phyloP scores from a whole-genome alignment of 2,797 vertebrate species.

The Zalophus californianus region DNA sequence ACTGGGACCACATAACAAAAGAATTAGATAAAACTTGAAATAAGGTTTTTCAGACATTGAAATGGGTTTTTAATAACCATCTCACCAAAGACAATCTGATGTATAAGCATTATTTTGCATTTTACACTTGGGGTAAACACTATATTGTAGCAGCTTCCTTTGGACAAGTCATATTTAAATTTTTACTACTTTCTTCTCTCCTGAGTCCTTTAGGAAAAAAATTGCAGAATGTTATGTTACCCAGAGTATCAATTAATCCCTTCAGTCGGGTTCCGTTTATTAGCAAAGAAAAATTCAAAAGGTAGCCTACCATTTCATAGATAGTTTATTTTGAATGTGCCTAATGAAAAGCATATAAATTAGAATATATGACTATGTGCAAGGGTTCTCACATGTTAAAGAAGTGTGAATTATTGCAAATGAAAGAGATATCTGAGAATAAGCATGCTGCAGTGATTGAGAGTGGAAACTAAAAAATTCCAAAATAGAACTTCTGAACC shows the following conservation, averaged over 20 bases:
- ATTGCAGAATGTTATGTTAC: not conserved
- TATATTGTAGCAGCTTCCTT: constrained; percentile 30
- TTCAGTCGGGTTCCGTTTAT: constrained; percentile 14
- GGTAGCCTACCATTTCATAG: not conserved
- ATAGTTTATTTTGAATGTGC: constrained; percentile 31
- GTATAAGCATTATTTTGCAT: constrained; percentile 44
- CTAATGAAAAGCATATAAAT: not conserved
- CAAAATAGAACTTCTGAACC: not conserved
- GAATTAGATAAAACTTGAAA: not conserved
- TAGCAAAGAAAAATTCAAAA: constrained; percentile 15
- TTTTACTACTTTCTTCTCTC: constrained; percentile 30
- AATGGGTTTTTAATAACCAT: constrained; percentile 51
- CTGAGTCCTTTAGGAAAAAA: not conserved
- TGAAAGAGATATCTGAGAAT: not conserved
- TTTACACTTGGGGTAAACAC: not conserved
- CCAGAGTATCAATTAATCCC: constrained; percentile 34
- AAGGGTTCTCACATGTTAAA: not conserved
- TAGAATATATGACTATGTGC: not conserved
- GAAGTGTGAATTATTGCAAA: constrained; percentile 29
- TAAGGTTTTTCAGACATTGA: constrained; percentile 17
- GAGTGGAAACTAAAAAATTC: not conserved
- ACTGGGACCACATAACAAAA: not conserved
- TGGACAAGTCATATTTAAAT: constrained; percentile 20
- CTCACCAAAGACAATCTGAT: not conserved
- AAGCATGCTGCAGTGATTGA: not conserved